phyloP scores from a whole-genome alignment of 2,113 vertebrate genomes.

The Triplophysa siluroides region DNA sequence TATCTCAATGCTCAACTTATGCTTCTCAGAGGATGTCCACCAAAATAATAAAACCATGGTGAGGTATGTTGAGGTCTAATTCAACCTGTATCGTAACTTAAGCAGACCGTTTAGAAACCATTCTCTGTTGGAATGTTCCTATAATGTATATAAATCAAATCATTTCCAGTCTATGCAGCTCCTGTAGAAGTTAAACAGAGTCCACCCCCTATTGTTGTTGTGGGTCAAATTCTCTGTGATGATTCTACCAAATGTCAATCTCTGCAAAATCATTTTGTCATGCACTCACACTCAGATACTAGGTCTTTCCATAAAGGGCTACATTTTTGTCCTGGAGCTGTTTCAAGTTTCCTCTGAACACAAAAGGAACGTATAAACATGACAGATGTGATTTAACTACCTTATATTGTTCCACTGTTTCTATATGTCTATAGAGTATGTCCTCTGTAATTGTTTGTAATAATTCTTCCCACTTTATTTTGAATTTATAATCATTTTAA shows the following conservation, averaged over 20 bases:
- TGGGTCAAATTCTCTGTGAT: background rate
- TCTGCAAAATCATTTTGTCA: slow-evolving; percentile 39
- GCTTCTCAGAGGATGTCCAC: background rate
- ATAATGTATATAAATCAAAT: slow-evolving; percentile 34
- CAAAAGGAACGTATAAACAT: slow-evolving; percentile 4
- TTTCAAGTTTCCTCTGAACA: slow-evolving; percentile 7
- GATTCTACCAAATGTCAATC: slow-evolving; percentile 29
- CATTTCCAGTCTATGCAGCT: background rate
- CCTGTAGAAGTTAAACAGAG: slow-evolving; percentile 7
- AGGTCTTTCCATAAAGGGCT: slow-evolving; percentile 20
- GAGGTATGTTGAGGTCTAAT: background rate
- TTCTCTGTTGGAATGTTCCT: slow-evolving; percentile 30
- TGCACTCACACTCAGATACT: background rate
- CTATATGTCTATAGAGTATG: background rate
- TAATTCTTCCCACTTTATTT: slow-evolving; percentile 5
- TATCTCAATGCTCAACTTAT: background rate
- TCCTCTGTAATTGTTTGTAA: background rate
- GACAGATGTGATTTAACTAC: background rate
- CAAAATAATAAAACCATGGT: background rate
- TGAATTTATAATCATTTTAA: background rate
- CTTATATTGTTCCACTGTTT: background rate
- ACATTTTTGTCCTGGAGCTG: slow-evolving; percentile 39
- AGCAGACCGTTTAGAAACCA: slow-evolving; percentile 14
- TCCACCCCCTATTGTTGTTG: slow-evolving; percentile 13
- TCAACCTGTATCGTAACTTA: slow-evolving; percentile 15